A percentile compares a stretch with the other conserved stretches of the same genome.
These are phyloP conservation scores for Falco cherrug DNA, from an alignment of 2,797 vertebrate genomes.

Conservation along the genomic window DNA sequence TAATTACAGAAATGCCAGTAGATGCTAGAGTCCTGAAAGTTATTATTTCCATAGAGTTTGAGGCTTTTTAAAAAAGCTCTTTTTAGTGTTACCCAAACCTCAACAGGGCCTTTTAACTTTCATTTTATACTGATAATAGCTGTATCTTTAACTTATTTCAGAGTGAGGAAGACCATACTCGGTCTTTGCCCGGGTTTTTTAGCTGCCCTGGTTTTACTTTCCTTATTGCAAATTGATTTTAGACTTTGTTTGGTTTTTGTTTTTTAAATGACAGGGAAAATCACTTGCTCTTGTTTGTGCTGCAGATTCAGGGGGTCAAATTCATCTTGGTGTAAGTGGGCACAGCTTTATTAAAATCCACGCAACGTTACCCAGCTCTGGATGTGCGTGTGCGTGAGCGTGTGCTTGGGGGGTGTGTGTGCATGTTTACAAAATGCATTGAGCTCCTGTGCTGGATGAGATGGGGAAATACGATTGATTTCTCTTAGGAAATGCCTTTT, in stretches of 20 bases:
- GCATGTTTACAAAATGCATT: background rate
- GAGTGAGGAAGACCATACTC: background rate
- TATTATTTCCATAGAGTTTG: background rate
- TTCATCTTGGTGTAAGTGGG: background rate
- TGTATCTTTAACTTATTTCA: background rate
- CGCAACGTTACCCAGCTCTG: background rate
- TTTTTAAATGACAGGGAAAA: background rate
- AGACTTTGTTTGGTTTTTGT: background rate
- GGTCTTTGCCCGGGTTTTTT: background rate
- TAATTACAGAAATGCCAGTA: background rate
- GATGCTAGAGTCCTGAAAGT: background rate
- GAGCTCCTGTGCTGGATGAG: background rate
- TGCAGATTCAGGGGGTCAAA: fast-evolving
- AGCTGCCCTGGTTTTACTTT: background rate
- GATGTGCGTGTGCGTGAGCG: background rate
- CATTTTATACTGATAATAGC: background rate
- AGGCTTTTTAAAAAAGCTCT: background rate
- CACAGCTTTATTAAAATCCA: background rate
- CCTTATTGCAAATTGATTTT: background rate
- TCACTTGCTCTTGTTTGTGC: background rate
- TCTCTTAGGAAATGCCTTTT: background rate
- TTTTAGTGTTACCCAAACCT: background rate
- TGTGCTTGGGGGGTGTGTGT: fast-evolving
- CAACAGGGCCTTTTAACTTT: background rate
- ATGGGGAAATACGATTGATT: background rate